These are phyloP conservation scores for Ageneiosus marmoratus DNA, from an alignment of 2,113 vertebrate species.

Conservation along the genomic window DNA sequence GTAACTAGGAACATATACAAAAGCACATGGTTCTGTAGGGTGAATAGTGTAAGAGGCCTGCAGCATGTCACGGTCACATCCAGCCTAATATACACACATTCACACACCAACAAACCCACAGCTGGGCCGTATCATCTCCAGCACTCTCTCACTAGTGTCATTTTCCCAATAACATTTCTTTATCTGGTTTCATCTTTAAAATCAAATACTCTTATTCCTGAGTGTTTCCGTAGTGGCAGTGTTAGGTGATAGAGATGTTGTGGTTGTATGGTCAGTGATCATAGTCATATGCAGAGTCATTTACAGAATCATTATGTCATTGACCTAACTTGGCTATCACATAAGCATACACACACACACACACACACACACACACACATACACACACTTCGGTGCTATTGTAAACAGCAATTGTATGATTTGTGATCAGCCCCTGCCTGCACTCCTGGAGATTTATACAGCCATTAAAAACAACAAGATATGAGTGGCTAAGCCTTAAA, in stretches of 20 bases:
- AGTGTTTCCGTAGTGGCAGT: not conserved
- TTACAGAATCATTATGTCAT: not conserved
- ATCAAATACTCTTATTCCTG: conserved; percentile 3
- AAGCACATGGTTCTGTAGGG: conserved; percentile 9
- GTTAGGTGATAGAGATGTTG: conserved; percentile 5
- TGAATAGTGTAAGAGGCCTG: conserved; percentile 25
- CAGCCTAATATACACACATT: not conserved
- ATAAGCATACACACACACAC: not conserved
- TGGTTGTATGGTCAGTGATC: conserved; percentile 10
- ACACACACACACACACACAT: not conserved
- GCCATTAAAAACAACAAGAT: conserved; percentile 21
- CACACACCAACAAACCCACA: not conserved
- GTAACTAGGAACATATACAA: conserved; percentile 43
- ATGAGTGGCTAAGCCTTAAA: conserved; percentile 18
- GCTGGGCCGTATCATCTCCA: conserved; percentile 2
- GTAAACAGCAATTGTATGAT: conserved; percentile 34
- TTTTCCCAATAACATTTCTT: conserved; percentile 27
- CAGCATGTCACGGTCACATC: conserved; percentile 35
- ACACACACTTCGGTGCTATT: conserved; percentile 3
- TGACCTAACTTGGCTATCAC: not conserved
- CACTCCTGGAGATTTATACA: conserved; percentile 8
- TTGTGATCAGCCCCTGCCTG: conserved; percentile 9
- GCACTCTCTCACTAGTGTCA: conserved; percentile 23
- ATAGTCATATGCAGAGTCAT: not conserved
- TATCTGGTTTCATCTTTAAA: conserved; percentile 38